Conservation (phyloP, 1,140 invertebrate genomes). For the Drosophila pruinosa region DNA sequence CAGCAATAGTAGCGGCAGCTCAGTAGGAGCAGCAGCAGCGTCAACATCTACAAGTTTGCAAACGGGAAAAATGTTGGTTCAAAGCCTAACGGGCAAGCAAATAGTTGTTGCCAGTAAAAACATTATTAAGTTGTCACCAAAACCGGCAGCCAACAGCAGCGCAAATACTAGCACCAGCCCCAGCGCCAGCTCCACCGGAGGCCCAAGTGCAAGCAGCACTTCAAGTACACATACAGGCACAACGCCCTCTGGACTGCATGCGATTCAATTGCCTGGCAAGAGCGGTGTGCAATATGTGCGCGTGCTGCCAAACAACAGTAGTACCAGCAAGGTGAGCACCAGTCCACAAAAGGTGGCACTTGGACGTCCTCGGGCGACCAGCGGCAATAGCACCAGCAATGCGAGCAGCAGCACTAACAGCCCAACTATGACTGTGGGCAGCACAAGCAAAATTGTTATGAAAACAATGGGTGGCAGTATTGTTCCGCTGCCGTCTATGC, state of each 20-base stretch:
- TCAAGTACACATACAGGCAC: neutral
- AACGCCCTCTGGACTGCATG: constrained; percentile 49
- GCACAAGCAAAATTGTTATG: constrained; percentile 67
- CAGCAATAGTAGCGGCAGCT: neutral
- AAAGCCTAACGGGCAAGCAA: constrained; percentile 60
- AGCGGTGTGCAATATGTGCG: constrained; percentile 76
- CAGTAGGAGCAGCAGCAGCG: neutral
- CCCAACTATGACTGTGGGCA: constrained; percentile 33
- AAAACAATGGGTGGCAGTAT: constrained; percentile 58
- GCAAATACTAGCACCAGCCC: neutral
- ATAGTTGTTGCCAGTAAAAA: constrained; percentile 69
- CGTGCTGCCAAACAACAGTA: constrained; percentile 45
- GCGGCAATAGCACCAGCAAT: neutral
- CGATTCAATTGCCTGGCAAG: constrained; percentile 69
- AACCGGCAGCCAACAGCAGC: constrained; percentile 21
- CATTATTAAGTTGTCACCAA: constrained; percentile 73
- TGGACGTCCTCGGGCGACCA: constrained; percentile 21
- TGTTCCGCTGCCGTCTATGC: constrained; percentile 55
- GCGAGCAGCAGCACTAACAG: neutral
- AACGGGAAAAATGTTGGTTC: constrained; percentile 60
- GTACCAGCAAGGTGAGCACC: neutral
- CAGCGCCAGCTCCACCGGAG: neutral
- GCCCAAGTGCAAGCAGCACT: neutral
- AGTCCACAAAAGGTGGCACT: constrained; percentile 47
- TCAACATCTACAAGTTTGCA: constrained; percentile 5